Evolutionary conservation across 2,888 invertebrate genomes (phyloP).

Genomic region (Philonicus albiceps): DNA sequence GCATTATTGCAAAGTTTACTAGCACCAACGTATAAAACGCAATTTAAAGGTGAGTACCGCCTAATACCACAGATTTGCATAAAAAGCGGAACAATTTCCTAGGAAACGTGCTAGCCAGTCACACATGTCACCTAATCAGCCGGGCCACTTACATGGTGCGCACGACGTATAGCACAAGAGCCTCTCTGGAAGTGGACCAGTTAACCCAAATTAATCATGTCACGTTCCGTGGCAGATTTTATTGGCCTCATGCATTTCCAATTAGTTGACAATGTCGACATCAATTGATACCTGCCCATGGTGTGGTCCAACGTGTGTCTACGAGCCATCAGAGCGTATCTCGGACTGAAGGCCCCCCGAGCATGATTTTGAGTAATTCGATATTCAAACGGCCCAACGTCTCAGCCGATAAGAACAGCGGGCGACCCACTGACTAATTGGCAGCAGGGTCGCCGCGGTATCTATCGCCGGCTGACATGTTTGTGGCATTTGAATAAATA

Average conservation of each 20-base stretch:
- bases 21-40: no score
- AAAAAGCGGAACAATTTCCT: not conserved
- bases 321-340: not conserved
- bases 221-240: slow-evolving; percentile 23
- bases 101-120: not conserved
- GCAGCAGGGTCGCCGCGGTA: not conserved
- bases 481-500: slow-evolving; percentile 6
- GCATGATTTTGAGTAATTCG: slow-evolving; percentile 10
- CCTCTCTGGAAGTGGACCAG: not conserved
- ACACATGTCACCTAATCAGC: not conserved
- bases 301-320: not conserved
- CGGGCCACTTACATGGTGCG: not conserved
- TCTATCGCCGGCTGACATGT: not conserved
- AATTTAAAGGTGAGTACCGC: not conserved
- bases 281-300: not conserved
- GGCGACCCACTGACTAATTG: slow-evolving; percentile 12
- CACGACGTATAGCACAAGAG: not conserved
- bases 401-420: not conserved
- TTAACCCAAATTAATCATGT: slow-evolving; percentile 22
- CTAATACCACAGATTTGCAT: not conserved
- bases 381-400: not conserved
- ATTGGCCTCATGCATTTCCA: not conserved
- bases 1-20: no score
- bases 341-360: not conserved
- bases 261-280: slow-evolving; percentile 2